Conservation (phyloP, 2,113 vertebrate genomes). For the Pollimyrus isidori region DNA sequence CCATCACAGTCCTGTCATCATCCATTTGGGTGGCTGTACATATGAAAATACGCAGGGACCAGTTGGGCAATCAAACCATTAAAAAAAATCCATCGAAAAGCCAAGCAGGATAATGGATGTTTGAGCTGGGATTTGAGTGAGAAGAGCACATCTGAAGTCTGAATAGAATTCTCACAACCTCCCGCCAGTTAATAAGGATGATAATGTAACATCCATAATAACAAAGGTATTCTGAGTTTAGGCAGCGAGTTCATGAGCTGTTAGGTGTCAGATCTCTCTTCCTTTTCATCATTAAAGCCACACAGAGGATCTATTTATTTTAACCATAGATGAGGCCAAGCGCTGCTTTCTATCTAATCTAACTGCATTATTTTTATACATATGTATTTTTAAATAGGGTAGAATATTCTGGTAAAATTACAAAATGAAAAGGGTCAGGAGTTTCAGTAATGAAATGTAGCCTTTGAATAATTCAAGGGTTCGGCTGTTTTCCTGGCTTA, state of each 20-base stretch:
- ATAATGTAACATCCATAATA: background rate
- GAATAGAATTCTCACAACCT: background rate
- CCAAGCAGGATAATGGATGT: background rate
- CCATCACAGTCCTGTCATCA: background rate
- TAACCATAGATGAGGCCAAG: background rate
- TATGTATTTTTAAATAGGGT: background rate
- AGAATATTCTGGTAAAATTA: background rate
- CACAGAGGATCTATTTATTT: background rate
- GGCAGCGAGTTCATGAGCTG: background rate
- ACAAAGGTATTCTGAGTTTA: background rate
- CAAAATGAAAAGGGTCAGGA: background rate
- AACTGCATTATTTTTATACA: background rate
- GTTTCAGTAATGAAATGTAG: background rate
- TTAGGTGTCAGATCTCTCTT: background rate
- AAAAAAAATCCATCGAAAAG: background rate
- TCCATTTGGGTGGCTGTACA: background rate
- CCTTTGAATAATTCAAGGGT: background rate
- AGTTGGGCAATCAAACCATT: background rate
- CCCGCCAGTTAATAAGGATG: background rate
- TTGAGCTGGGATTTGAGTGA: background rate
- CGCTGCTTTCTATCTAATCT: background rate
- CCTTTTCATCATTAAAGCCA: background rate
- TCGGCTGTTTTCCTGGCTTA: background rate
- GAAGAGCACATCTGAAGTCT: background rate
- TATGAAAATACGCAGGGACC: background rate